Evolutionary conservation across 1,140 invertebrate species (phyloP).

Genomic region (Meteorus sp.): DNA sequence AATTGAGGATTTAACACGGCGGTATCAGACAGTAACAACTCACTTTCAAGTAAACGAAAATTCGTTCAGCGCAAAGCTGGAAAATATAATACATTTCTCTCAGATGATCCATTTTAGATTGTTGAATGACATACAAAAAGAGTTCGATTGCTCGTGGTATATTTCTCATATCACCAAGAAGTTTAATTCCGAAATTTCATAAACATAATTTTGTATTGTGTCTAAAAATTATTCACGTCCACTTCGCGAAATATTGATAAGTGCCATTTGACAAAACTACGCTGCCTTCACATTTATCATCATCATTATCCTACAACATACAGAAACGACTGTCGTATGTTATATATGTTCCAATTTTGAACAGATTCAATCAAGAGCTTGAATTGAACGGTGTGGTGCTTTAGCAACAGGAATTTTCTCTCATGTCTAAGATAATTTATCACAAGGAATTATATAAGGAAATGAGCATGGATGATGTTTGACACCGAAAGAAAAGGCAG

Average conservation of each 20-base stretch:
- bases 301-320: background rate
- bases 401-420: too few species aligned
- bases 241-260: constrained; percentile 23
- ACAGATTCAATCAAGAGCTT: background rate
- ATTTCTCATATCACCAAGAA: background rate
- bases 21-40: constrained; percentile 14
- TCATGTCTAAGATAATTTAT: constrained; percentile 35
- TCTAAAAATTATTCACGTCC: constrained; percentile 7
- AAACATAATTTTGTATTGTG: constrained; percentile 4
- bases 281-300: constrained; percentile 15
- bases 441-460: constrained; percentile 35
- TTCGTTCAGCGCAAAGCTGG: constrained; percentile 31
- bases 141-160: background rate
- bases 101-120: constrained; percentile 34
- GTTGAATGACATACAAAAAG: constrained; percentile 3
- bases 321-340: constrained; percentile 25
- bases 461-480: constrained; percentile 33
- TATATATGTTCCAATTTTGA: constrained; percentile 13
- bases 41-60: constrained; percentile 41
- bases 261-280: constrained; percentile 24
- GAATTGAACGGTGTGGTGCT: too few species aligned
- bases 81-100: constrained; percentile 34
- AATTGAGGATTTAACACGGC: constrained; percentile 1
- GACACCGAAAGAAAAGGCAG: constrained; percentile 33
- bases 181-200: background rate